These are phyloP conservation scores for Botrylloides violaceus DNA, from an alignment of 23 tunicate species.

Conservation along the genomic window DNA sequence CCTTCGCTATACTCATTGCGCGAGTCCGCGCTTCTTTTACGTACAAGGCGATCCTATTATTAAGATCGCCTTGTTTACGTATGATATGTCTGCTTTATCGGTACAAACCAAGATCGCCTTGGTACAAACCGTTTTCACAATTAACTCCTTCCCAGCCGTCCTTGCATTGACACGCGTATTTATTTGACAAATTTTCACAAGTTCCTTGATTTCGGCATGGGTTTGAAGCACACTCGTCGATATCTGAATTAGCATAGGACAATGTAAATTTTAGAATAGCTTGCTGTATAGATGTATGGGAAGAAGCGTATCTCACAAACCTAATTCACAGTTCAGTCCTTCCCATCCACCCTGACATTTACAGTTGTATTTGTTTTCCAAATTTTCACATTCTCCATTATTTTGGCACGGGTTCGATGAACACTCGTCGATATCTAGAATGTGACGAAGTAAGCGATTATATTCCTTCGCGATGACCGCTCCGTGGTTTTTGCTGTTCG, in stretches of 20 bases:
- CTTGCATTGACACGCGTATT: constrained; percentile 12
- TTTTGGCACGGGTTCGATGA: constrained; percentile 71
- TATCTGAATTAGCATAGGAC: constrained; percentile 9
- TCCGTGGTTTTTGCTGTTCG: no score
- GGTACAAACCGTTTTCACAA: constrained; percentile 44
- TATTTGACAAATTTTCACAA: constrained; percentile 11
- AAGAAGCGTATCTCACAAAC: constrained; percentile 11
- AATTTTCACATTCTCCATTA: constrained; percentile 42
- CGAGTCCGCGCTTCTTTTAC: no score
- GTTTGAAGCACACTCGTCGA: constrained; percentile 28
- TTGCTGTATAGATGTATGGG: neutral
- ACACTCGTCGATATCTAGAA: constrained; percentile 35
- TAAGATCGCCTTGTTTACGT: no score
- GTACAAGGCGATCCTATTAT: no score
- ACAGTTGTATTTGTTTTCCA: constrained; percentile 55
- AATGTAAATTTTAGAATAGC: neutral
- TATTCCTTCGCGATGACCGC: no score
- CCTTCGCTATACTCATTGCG: no score
- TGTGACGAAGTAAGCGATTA: neutral
- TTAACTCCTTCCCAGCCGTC: constrained; percentile 28
- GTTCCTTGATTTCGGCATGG: constrained; percentile 27
- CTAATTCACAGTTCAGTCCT: constrained; percentile 59
- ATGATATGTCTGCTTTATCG: no score
- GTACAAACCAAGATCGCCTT: no score
- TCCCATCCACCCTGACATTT: constrained; percentile 60